phyloP scores from a whole-genome alignment of 2,113 vertebrate species.

The Psammodynastes pulverulentus region DNA sequence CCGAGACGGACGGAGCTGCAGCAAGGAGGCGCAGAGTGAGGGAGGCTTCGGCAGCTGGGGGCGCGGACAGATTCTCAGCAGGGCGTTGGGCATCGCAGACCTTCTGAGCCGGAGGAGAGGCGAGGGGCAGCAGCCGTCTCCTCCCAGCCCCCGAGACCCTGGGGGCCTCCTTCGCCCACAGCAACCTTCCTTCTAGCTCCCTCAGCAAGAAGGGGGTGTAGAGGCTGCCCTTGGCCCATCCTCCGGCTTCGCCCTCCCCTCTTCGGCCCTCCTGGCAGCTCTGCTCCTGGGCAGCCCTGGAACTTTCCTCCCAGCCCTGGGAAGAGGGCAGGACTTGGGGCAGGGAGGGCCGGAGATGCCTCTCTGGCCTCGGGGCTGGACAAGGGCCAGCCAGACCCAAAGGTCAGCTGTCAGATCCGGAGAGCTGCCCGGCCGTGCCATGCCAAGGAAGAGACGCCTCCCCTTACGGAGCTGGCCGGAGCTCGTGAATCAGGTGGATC shows the following conservation, averaged over 20 bases:
- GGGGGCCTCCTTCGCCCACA: background rate
- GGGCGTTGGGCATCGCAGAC: background rate
- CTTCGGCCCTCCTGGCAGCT: constrained; percentile 42
- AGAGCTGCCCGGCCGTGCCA: constrained; percentile 73
- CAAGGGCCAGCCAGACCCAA: constrained; percentile 70
- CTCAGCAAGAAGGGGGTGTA: constrained; percentile 50
- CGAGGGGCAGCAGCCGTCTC: background rate
- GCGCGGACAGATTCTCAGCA: background rate
- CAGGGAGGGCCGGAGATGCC: constrained; percentile 71
- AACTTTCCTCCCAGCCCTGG: background rate
- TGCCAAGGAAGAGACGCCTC: constrained; percentile 73
- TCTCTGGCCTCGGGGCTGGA: constrained; percentile 73
- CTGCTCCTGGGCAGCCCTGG: constrained; percentile 44
- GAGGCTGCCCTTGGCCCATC: constrained; percentile 31
- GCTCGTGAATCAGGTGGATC: constrained; percentile 76
- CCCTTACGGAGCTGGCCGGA: constrained; percentile 72
- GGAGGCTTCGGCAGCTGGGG: background rate
- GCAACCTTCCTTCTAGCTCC: background rate
- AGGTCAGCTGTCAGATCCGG: constrained; percentile 73
- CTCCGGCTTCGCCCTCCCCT: background rate
- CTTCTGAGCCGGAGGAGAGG: constrained; percentile 21
- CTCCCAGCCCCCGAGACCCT: background rate
- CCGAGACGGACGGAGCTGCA: constrained; percentile 21
- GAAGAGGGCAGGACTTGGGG: constrained; percentile 37
- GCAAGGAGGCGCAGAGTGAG: constrained; percentile 28